Percentiles rank a stretch among this genome's conserved stretches.
phyloP scores from a whole-genome alignment of 2,888 invertebrate species.

The Salpingus planirostris region DNA sequence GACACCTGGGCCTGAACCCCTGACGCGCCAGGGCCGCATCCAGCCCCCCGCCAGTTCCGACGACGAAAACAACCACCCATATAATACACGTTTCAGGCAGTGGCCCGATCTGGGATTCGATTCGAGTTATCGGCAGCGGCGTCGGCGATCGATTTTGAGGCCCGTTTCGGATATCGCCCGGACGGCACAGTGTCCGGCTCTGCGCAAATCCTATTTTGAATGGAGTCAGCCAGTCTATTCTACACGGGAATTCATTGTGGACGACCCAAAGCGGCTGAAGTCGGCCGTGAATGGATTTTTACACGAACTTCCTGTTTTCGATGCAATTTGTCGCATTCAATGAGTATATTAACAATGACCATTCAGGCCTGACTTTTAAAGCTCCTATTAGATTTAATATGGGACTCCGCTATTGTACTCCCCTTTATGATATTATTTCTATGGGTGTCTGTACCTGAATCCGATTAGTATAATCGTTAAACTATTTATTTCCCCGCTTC shows the following conservation, averaged over 20 bases:
- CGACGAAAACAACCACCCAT: too few species aligned
- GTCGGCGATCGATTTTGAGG: too few species aligned
- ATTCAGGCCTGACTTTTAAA: slow-evolving; percentile 39
- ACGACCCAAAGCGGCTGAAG: slow-evolving; percentile 34
- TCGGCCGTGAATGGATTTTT: slow-evolving; percentile 38
- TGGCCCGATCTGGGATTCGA: too few species aligned
- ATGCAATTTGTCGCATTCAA: slow-evolving; percentile 43
- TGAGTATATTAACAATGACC: slow-evolving; percentile 38
- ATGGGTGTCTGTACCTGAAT: slow-evolving; percentile 29
- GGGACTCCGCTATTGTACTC: slow-evolving; percentile 21
- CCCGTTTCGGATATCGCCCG: too few species aligned
- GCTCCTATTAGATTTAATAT: slow-evolving; percentile 42
- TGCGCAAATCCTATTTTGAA: slow-evolving; percentile 34
- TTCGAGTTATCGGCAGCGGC: too few species aligned
- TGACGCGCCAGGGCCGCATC: slow-evolving; percentile 17
- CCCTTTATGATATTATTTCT: neutral
- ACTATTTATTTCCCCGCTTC: slow-evolving; percentile 26
- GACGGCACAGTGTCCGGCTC: slow-evolving; percentile 16
- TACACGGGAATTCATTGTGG: slow-evolving; percentile 38
- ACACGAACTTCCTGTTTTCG: slow-evolving; percentile 44
- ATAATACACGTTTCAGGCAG: too few species aligned
- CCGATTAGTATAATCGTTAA: slow-evolving; percentile 32
- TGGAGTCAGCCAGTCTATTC: slow-evolving; percentile 36
- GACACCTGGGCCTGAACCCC: slow-evolving; percentile 33
- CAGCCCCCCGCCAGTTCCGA: too few species aligned